Base-by-base conservation (phyloP, 2,888 invertebrate genomes). In the Carterocephalus palaemon region DNA sequence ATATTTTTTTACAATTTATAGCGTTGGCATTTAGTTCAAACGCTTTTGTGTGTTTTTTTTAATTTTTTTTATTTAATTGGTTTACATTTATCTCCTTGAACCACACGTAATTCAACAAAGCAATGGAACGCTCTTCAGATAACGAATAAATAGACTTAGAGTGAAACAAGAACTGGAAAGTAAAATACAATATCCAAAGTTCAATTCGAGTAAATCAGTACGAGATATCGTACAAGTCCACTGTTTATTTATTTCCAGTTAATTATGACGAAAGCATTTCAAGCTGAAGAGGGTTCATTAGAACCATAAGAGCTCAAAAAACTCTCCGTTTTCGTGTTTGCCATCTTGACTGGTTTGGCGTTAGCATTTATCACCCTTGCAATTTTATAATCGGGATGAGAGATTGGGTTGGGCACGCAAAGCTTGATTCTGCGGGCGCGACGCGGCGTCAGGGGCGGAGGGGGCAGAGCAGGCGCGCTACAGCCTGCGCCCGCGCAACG, bases 341-440 rank as follows among this genome's bases (percentile, higher is more conserved):
- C 45, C 46, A 57, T 60, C 55, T 54, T 56, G 74, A 75, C 75
- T 59, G 70, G 78, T 78, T 75, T 64, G 49, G 55, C 62, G 63
- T 63, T 63, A 59, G 56, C 67, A 70, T 52, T 68, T 67, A 69
- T 69, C 67, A 73, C 73, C 71, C 67, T 75, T 74, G 71, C 67
- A 66, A 62, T 67, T 68, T 68, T 67, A 67, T 67, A 68, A 67
- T 66, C 58, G 59, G 53, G 54, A 66, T 64, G 64, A 70, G 69
- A 67, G 65, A 48, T 51, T 63, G 68, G 37, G 29, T 20, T 28
- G 69, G 66, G 66, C 66, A 71, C 67, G 74, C 70, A 69, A 80
- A 80, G 79, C 77, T 80, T 65, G 63, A 63, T 67, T 62, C 59
- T 64, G 69, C 49, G 57, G 48, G 54, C 49, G 52, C 54, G 53